Percentiles rank a stretch among this genome's conserved stretches.
Conservation (phyloP, 23 tunicate species). For the Ascidia mentula region DNA sequence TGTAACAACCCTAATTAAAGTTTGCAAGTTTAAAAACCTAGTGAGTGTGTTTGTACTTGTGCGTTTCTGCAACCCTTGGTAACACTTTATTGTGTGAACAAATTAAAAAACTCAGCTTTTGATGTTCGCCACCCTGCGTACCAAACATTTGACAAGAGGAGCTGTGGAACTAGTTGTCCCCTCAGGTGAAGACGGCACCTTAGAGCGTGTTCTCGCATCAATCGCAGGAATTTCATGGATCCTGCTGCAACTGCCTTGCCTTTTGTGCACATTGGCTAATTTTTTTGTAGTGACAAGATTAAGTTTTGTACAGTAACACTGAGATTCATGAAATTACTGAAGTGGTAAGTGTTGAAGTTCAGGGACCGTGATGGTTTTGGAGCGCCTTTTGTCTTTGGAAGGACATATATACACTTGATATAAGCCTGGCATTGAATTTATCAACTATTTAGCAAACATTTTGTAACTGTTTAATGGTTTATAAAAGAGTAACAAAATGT, state of each 20-base stretch:
- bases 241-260: background rate
- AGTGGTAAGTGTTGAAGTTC: constrained; percentile 1
- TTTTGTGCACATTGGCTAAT: background rate
- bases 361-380: too few species aligned
- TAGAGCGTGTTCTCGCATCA: background rate
- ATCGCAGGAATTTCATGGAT: constrained; percentile 6
- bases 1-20: too few species aligned
- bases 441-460: too few species aligned
- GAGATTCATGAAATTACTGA: background rate
- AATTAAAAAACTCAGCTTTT: constrained; percentile 35
- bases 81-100: constrained; percentile 47
- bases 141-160: constrained; percentile 24
- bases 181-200: constrained; percentile 23
- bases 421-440: too few species aligned
- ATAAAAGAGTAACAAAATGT: too few species aligned
- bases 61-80: constrained; percentile 20
- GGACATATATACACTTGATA: too few species aligned
- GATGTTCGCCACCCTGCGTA: constrained; percentile 9
- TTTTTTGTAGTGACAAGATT: background rate
- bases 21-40: background rate
- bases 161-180: background rate
- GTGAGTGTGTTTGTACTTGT: background rate
- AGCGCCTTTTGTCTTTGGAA: too few species aligned
- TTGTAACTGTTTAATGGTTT: too few species aligned
- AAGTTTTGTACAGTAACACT: background rate